Conservation (phyloP, 2,797 vertebrate species). For the Acipenser oxyrinchus region DNA sequence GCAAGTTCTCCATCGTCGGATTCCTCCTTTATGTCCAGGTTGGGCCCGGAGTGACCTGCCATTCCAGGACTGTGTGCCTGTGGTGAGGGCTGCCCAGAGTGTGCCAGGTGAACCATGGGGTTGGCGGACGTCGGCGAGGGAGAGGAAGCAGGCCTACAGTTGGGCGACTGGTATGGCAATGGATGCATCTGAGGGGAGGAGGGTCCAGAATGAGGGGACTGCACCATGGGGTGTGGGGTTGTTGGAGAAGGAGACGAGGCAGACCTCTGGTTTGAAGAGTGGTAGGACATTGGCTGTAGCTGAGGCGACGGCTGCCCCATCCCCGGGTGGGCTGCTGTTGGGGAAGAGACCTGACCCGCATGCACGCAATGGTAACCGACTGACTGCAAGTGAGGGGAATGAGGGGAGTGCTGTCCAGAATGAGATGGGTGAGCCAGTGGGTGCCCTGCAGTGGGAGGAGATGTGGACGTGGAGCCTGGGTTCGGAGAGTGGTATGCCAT, state of each 20-base stretch:
- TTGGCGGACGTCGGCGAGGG: constrained; percentile 69
- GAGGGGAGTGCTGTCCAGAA: constrained; percentile 58
- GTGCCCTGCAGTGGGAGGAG: constrained; percentile 57
- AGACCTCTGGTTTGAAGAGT: constrained; percentile 70
- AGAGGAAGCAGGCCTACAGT: constrained; percentile 54
- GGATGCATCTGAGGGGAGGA: constrained; percentile 85
- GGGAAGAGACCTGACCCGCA: constrained; percentile 59
- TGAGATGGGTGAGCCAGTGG: constrained; percentile 60
- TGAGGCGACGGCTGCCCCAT: constrained; percentile 69
- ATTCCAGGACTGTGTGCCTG: constrained; percentile 67
- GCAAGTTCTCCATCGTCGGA: constrained; percentile 84
- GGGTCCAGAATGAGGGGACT: constrained; percentile 80
- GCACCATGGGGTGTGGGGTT: constrained; percentile 64
- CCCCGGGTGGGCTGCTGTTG: constrained; percentile 48
- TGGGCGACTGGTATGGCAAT: constrained; percentile 83
- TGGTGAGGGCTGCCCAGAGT: constrained; percentile 61
- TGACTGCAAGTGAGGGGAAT: constrained; percentile 71
- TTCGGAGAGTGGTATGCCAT: constrained; percentile 73
- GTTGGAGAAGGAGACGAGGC: constrained; percentile 76
- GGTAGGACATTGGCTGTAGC: constrained; percentile 74
- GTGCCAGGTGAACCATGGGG: constrained; percentile 60
- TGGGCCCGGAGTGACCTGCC: constrained; percentile 54
- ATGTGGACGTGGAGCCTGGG: constrained; percentile 51
- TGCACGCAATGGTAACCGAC: constrained; percentile 76
- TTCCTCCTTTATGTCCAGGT: constrained; percentile 83